A percentile compares a stretch with the other conserved stretches of the same genome.
Conservation (phyloP, 2,113 vertebrate genomes). For the Lepus timidus region DNA sequence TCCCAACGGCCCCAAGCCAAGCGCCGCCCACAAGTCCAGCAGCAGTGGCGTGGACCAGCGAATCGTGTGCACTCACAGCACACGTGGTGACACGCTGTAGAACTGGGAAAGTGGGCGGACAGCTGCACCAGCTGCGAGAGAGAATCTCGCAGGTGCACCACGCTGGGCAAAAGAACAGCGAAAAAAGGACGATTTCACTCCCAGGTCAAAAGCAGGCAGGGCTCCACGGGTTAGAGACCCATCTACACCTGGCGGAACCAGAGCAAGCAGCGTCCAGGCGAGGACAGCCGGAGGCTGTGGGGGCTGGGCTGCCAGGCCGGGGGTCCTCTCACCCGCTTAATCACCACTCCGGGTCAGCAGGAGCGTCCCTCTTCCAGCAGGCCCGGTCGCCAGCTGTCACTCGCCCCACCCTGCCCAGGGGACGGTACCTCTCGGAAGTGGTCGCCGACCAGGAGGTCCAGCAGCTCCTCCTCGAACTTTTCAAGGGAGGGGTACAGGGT, state of each 20-base stretch:
- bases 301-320: no score
- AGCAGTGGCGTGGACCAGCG: no score
- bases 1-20: not conserved
- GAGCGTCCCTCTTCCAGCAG: rapidly evolving
- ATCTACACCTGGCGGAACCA: not conserved
- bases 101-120: not conserved
- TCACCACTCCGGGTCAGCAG: rapidly evolving
- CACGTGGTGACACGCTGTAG: rapidly evolving
- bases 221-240: no score
- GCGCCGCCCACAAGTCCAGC: not conserved
- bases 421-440: slow-evolving; percentile 90
- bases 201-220: not conserved
- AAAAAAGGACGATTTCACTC: not conserved
- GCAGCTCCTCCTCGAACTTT: slow-evolving; percentile 94
- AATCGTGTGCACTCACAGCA: no score
- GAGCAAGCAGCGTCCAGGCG: not conserved
- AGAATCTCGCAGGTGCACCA: no score
- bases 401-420: no score
- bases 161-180: not conserved
- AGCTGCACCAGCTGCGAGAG: no score
- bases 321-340: no score
- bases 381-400: not conserved
- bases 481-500: slow-evolving; percentile 92
- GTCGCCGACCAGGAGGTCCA: slow-evolving; percentile 90
- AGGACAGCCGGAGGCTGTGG: no score